These are phyloP conservation scores for Eilema depressum DNA, from an alignment of 2,888 invertebrate species.

Conservation along the genomic window DNA sequence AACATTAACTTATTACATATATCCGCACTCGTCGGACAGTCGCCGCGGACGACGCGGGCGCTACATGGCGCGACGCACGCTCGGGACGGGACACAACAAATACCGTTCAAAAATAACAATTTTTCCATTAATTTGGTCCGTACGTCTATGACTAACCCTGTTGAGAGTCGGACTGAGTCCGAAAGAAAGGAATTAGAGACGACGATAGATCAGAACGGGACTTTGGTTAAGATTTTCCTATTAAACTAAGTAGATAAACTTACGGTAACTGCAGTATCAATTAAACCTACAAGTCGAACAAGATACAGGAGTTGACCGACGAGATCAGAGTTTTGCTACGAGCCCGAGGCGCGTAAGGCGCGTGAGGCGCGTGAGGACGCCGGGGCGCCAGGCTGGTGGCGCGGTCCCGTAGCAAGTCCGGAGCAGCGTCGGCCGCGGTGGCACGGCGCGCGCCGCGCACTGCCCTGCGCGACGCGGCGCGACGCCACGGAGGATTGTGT, in stretches of 20 bases:
- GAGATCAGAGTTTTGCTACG: slow-evolving; percentile 53
- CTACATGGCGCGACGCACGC: slow-evolving; percentile 55
- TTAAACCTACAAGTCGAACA: slow-evolving; percentile 69
- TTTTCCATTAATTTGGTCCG: slow-evolving; percentile 72
- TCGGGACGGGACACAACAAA: slow-evolving; percentile 68
- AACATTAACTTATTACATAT: slow-evolving; percentile 60
- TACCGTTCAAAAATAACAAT: slow-evolving; percentile 65
- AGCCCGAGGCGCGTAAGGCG: slow-evolving; percentile 34
- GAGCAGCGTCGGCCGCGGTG: slow-evolving; percentile 50
- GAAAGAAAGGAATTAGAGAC: slow-evolving; percentile 67
- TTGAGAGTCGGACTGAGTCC: slow-evolving; percentile 69
- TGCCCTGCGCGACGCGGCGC: slow-evolving; percentile 3
- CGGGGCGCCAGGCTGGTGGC: slow-evolving; percentile 38
- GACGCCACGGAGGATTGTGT: slow-evolving; percentile 21
- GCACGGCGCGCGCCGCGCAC: slow-evolving; percentile 25
- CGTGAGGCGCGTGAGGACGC: slow-evolving; percentile 26
- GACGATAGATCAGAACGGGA: slow-evolving; percentile 71
- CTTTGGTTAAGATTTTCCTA: slow-evolving; percentile 84
- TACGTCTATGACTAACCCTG: slow-evolving; percentile 77
- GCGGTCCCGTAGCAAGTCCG: slow-evolving; percentile 40
- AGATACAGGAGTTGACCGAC: slow-evolving; percentile 54
- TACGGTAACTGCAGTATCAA: slow-evolving; percentile 83
- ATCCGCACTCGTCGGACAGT: slow-evolving; percentile 56
- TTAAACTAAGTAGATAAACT: slow-evolving; percentile 81
- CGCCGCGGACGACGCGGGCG: slow-evolving; percentile 51